Evolutionary conservation across 2,113 vertebrate species (phyloP).

Genomic region (Sinocyclocheilus grahami): DNA sequence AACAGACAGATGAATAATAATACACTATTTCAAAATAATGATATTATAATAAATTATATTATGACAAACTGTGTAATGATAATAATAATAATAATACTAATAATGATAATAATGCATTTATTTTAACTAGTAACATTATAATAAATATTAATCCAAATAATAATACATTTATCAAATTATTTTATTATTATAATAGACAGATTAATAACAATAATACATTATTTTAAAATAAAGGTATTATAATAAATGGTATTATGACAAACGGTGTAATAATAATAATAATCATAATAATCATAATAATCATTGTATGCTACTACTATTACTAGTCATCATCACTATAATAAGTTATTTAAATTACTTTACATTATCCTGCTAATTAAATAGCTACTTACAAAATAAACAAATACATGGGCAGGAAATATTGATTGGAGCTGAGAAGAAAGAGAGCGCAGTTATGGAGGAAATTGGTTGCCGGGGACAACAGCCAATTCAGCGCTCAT

Average conservation of each 20-base stretch:
- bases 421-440: background rate
- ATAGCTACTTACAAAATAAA: background rate
- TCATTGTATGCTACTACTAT: background rate
- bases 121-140: too few relatives aligned
- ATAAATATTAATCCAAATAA: too few relatives aligned
- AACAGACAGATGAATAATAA: too few relatives aligned
- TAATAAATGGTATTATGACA: background rate
- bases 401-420: background rate
- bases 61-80: background rate
- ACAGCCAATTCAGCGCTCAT: background rate
- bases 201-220: too few relatives aligned
- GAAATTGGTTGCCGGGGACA: background rate
- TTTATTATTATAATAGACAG: too few relatives aligned
- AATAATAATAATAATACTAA: too few relatives aligned
- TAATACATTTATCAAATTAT: too few relatives aligned
- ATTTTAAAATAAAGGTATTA: background rate
- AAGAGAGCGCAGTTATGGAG: background rate
- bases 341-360: background rate
- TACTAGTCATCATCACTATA: background rate
- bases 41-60: background rate
- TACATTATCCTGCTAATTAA: background rate
- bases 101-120: too few relatives aligned
- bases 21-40: background rate
- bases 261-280: too few relatives aligned
- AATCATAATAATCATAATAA: too few relatives aligned